A percentile compares a stretch with the other conserved stretches of the same genome.
These are phyloP conservation scores for Malurus alboscapulatus DNA, from an alignment of 2,113 vertebrate genomes.

Conservation along the genomic window DNA sequence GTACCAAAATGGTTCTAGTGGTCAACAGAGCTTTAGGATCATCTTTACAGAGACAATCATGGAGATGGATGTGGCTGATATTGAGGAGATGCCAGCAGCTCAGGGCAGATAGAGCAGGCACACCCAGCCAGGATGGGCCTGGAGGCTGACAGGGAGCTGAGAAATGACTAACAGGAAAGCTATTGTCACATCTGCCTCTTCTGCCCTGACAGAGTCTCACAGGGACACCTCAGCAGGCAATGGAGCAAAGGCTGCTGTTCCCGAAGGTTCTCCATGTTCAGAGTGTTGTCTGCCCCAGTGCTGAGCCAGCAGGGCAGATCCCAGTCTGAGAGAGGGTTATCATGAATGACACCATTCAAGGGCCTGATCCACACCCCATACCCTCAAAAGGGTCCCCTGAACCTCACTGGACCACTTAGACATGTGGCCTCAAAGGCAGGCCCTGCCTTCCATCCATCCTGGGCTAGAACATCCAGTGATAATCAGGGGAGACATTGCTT, in stretches of 20 bases:
- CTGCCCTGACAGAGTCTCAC: neutral
- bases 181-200: neutral
- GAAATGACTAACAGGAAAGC: neutral
- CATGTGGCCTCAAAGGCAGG: neutral
- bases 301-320: neutral
- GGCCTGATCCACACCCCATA: neutral
- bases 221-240: neutral
- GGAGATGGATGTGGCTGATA: neutral
- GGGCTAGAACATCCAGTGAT: neutral
- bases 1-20: neutral
- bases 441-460: neutral
- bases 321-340: neutral
- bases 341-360: neutral
- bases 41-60: neutral
- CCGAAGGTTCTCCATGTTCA: neutral
- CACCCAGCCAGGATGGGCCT: neutral
- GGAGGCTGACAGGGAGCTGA: neutral
- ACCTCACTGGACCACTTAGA: neutral
- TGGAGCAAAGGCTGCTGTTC: neutral
- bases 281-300: neutral
- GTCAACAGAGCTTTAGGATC: neutral
- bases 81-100: neutral
- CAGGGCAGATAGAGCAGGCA: neutral
- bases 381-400: neutral
- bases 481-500: neutral